Conservation (phyloP, 2,797 vertebrate genomes). For the Thaleichthys pacificus region DNA sequence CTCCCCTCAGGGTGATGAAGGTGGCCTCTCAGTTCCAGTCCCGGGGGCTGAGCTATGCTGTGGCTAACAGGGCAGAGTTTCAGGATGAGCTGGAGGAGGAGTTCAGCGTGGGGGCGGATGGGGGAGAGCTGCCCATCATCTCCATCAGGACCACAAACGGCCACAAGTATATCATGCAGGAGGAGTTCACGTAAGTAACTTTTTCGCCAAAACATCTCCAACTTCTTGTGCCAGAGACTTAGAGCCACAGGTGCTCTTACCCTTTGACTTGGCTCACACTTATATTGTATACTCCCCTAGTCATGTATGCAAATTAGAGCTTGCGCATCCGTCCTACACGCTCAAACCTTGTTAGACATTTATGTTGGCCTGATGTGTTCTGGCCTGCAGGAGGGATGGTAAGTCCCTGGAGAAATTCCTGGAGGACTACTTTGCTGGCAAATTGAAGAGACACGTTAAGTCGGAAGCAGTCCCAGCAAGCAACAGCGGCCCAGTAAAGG, state of each 20-base stretch:
- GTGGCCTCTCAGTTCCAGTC: conserved; percentile 51
- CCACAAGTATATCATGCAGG: conserved; percentile 60
- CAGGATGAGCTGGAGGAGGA: conserved; percentile 58
- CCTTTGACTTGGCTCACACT: too few species aligned
- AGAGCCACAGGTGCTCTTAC: too few species aligned
- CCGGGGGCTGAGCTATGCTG: conserved; percentile 50
- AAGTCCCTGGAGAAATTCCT: conserved; percentile 61
- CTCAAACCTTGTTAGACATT: not conserved
- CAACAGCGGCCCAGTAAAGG: conserved; percentile 60
- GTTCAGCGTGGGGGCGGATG: conserved; percentile 45
- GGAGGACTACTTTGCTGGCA: conserved; percentile 55
- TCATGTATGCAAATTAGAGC: too few species aligned
- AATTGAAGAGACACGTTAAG: conserved; percentile 58
- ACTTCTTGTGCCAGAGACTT: too few species aligned
- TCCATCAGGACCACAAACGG: conserved; percentile 51
- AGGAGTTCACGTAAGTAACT: conserved; percentile 60
- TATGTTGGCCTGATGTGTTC: not conserved
- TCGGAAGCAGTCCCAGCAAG: conserved; percentile 55
- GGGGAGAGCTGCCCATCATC: conserved; percentile 49
- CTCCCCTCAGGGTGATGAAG: conserved; percentile 54
- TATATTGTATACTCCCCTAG: too few species aligned
- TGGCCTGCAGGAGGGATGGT: conserved; percentile 42
- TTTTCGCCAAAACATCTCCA: not conserved
- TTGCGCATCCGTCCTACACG: too few species aligned
- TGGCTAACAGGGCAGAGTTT: conserved; percentile 54